phyloP scores from a whole-genome alignment of 1,140 invertebrate genomes.

The Solen grandis region DNA sequence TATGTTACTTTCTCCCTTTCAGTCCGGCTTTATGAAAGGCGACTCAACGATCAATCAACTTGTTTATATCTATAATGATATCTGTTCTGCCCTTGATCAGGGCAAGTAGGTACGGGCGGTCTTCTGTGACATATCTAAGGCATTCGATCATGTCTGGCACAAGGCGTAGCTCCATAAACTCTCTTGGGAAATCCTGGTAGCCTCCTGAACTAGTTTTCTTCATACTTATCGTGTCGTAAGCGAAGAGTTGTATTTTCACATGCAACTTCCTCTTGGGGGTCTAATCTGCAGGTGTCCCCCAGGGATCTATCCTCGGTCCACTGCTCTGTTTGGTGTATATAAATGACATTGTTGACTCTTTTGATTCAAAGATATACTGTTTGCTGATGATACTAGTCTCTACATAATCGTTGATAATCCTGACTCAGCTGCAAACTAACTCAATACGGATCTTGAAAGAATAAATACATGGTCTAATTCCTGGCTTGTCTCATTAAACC shows the following conservation, averaged over 20 bases:
- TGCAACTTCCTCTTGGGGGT: not conserved
- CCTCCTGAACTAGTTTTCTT: not conserved
- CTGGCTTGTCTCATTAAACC: not conserved
- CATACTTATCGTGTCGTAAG: not conserved
- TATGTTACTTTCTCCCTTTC: no score
- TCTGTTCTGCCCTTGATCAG: no score
- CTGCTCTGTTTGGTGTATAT: slow-evolving; percentile 1
- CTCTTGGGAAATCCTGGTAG: not conserved
- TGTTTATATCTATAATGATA: no score
- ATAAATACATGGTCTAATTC: not conserved
- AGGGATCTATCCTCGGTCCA: not conserved
- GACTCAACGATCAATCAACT: no score
- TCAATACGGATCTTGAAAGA: not conserved
- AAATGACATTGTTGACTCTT: not conserved
- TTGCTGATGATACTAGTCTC: slow-evolving; percentile 22
- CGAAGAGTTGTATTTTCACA: not conserved
- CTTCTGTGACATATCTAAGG: no score
- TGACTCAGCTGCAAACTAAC: not conserved
- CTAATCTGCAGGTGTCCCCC: not conserved
- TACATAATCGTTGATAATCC: slow-evolving; percentile 6
- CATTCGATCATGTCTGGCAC: slow-evolving; percentile 5
- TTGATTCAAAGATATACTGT: not conserved
- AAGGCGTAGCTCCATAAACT: not conserved
- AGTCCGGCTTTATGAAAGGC: no score
- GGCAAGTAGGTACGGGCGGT: no score